Base-by-base conservation (phyloP, 2,113 vertebrate genomes). In the Semnopithecus entellus region DNA sequence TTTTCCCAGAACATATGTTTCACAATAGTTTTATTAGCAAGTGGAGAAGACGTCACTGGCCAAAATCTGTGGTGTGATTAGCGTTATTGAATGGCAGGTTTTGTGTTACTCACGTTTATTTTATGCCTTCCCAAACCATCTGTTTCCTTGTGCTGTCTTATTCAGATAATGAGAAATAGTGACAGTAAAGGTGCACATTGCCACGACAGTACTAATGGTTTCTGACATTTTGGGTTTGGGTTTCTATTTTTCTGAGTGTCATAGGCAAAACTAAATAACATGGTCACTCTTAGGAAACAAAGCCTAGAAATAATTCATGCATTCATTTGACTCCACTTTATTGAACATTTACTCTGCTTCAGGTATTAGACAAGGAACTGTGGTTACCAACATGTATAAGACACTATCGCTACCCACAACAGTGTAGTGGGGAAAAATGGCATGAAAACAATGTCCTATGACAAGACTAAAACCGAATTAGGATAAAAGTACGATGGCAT, bases 31-130 rank as follows among this genome's bases (percentile, higher is more conserved):
- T 96, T 89, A 96, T 80, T 96, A 98, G 50, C 95, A 97, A 75
- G 68, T 97, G 45, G 68, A 92, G 87, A 95, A 97, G 95, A 61
- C 2, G 81, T 64, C 43, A 90, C 40, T 96, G 90, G 91, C 96
- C 95, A 87, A 98, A 95, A 95, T 90, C 94, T 98, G 98, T 88
- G 96, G 80, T 95, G 98, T 93, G 97, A 97, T 70, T 86, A 96
- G 90, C 40, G 25, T 88, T 94, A 96, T 16, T 97, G 97, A 97
- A 91, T 97, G 97, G 82, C 97, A 97, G 78, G 43, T 94, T 96
- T 98, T 97, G 91, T 76, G 92, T 90, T 98, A 97, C 91, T 98
- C 75, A 14, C 96, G 94, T 98, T 98, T 98, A 97, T 97, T 97
- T 98, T 97, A 94, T 98, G 96, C 81, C 87, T 98, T 97, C 52